Conservation (phyloP, 2,113 vertebrate species). For the Vulpes ferrilata region DNA sequence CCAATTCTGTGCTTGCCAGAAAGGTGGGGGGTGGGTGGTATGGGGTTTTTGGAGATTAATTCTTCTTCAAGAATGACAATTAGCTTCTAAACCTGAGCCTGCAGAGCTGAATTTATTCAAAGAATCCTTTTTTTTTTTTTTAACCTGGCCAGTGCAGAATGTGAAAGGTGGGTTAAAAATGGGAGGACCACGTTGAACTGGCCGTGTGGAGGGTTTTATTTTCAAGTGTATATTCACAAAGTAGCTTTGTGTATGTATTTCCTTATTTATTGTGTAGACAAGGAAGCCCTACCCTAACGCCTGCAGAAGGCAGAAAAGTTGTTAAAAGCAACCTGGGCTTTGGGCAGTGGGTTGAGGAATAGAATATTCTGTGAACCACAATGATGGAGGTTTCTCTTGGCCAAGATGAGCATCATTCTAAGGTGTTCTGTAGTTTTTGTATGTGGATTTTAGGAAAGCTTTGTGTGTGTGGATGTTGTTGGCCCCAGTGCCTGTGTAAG, state of each 20-base stretch:
- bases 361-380: background rate
- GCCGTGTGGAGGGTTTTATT: background rate
- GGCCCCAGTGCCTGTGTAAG: background rate
- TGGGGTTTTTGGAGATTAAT: background rate
- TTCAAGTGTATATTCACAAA: background rate
- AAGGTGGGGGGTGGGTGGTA: background rate
- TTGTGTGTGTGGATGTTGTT: background rate
- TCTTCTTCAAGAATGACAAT: background rate
- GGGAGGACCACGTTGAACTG: background rate
- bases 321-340: background rate
- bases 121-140: background rate
- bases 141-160: fast-evolving
- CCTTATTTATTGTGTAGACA: background rate
- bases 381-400: no score
- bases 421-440: background rate
- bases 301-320: background rate
- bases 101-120: background rate
- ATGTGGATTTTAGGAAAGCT: background rate
- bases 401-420: no score
- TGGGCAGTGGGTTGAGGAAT: background rate
- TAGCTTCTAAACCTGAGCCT: background rate
- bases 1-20: background rate
- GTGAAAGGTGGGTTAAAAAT: background rate
- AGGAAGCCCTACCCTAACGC: background rate
- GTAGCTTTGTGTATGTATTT: background rate